Evolutionary conservation across 2,888 invertebrate genomes (phyloP).

Genomic region (Metopia argyrocephala): DNA sequence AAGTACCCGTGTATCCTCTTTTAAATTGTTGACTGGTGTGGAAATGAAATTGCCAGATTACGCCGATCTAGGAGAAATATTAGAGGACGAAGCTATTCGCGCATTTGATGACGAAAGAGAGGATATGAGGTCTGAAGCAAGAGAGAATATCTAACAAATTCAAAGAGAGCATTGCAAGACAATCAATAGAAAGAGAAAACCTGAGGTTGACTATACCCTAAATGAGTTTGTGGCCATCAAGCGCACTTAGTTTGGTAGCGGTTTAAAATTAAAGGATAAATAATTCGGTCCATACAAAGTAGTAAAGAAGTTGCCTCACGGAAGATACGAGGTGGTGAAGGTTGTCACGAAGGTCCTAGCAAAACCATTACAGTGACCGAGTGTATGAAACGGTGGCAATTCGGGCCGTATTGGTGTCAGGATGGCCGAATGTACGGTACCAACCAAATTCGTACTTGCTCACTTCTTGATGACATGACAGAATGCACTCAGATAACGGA

Average conservation of each 20-base stretch:
- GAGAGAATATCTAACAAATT: constrained; percentile 7
- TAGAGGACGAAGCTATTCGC: not conserved
- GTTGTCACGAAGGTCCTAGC: constrained; percentile 4
- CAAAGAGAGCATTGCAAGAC: constrained; percentile 31
- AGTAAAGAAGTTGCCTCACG: too few relatives aligned
- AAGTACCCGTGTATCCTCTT: too few relatives aligned
- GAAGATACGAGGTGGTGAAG: constrained; percentile 32
- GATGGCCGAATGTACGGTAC: constrained; percentile 47
- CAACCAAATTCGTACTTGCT: too few relatives aligned
- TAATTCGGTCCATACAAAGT: constrained; percentile 30
- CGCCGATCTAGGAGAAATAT: constrained; percentile 11
- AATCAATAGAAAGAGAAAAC: not conserved
- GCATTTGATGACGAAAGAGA: not conserved
- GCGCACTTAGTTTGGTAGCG: constrained; percentile 17
- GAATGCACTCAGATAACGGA: too few relatives aligned
- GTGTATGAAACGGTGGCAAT: too few relatives aligned
- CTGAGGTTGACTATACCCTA: not conserved
- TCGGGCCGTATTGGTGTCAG: constrained; percentile 52
- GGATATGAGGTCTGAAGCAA: constrained; percentile 11
- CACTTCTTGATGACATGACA: too few relatives aligned
- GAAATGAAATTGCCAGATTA: constrained; percentile 29
- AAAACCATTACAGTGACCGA: constrained; percentile 33
- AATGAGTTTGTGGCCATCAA: constrained; percentile 12
- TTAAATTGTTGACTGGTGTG: constrained; percentile 29
- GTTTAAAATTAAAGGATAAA: too few relatives aligned